Base-by-base conservation (phyloP, 1,140 invertebrate species). In the Drosophila sturtevanti region DNA sequence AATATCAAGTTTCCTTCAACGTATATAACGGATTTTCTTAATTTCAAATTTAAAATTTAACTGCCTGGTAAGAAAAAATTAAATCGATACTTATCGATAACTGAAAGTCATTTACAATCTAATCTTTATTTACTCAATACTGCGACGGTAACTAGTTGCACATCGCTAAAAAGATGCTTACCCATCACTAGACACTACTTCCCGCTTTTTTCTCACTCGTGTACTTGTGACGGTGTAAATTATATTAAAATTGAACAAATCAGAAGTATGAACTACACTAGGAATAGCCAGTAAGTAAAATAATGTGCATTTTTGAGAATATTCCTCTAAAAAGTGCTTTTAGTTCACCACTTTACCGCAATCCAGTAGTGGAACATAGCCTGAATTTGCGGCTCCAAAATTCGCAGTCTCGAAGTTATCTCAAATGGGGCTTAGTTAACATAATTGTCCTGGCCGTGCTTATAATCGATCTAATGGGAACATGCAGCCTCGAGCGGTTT, bases 361-460 rank as follows among this genome's bases (percentile, higher is more conserved):
- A 73, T 37, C 67, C 52, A 24, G 34, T 81, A 22, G 79, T 92
- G 22, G 63, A 74, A 21, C 68, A 66, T 10, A 76, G 76, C n/a
- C 60, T 92, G 1, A 77, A 91, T 18, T 22, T 89, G 12, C 80
- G 89, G 12, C 52, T 84, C 0, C 65, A 66, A 0, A 56, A 63
- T 55, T 72, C 69, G 22, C 79, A 75, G 35, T 78, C 90, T 0
- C 76, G 64, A n/a, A 52, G 68, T 2, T 86, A 69, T 22, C 70
- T 92, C 0, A 92, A 90, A 69, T 92, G 89, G 90, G 80, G 82
- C 5, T 61, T 65, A 0, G 62, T 92, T 6, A 90, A 92, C 51
- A 52, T 80, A 1, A 4, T 79, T 0, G 0, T 92, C 0, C 24
- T 92, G 7, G 44, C 81, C 0, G 5, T 92, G 9, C 52, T 92